phyloP scores from a whole-genome alignment of 2,888 invertebrate genomes.

The Heliconius hortense region DNA sequence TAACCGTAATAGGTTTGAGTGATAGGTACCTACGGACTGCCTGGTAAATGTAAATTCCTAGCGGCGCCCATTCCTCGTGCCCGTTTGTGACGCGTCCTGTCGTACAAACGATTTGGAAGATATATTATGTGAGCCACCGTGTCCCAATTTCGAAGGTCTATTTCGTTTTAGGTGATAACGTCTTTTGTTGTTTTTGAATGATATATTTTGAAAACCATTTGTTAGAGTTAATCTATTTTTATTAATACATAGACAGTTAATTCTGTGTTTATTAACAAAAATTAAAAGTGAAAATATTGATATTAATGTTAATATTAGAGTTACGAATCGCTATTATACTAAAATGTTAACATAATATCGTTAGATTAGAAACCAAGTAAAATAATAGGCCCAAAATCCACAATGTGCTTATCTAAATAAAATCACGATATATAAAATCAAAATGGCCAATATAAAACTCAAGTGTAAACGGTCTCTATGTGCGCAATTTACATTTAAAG shows the following conservation, averaged over 20 bases:
- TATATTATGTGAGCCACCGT: constrained; percentile 11
- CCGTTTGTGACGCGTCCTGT: constrained; percentile 14
- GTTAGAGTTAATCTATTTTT: background rate
- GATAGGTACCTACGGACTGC: constrained; percentile 11
- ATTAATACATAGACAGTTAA: no score
- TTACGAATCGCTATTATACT: background rate
- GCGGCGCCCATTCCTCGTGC: constrained; percentile 9
- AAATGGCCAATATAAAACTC: constrained; percentile 40
- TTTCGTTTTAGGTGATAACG: constrained; percentile 6
- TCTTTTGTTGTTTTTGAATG: background rate
- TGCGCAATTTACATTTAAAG: constrained; percentile 74
- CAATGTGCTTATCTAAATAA: constrained; percentile 19
- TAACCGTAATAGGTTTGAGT: constrained; percentile 30
- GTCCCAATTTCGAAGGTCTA: background rate
- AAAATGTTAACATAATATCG: background rate
- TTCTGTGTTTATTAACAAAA: no score
- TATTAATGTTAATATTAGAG: no score
- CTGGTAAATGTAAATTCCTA: constrained; percentile 23
- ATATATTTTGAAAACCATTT: background rate
- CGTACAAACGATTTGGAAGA: constrained; percentile 15
- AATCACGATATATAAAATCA: constrained; percentile 43
- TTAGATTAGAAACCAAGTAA: background rate
- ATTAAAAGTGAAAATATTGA: no score
- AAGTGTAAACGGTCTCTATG: constrained; percentile 51
- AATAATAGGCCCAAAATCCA: background rate